These are phyloP conservation scores for Mycetomoellerius zeteki DNA, from an alignment of 1,140 invertebrate genomes.

Conservation along the genomic window DNA sequence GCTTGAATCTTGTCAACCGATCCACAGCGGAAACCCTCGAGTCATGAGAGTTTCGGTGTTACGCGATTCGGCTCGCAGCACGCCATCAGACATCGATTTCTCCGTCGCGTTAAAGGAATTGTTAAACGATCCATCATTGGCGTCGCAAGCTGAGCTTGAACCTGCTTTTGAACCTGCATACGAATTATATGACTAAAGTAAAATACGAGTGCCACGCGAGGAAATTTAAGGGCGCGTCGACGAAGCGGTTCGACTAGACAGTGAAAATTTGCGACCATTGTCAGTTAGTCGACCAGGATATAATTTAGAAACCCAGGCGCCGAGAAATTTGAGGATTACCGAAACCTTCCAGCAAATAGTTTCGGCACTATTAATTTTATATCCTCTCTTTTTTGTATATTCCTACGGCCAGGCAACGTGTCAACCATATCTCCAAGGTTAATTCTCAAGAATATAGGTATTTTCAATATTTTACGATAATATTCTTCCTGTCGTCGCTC, in stretches of 20 bases:
- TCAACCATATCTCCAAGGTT: background rate
- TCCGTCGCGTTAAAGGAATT: background rate
- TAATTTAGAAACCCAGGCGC: background rate
- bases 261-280: background rate
- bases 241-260: background rate
- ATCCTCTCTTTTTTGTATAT: background rate
- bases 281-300: background rate
- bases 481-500: background rate
- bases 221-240: background rate
- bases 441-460: background rate
- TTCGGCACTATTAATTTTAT: background rate
- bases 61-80: constrained; percentile 9
- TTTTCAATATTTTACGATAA: background rate
- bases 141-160: background rate
- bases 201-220: background rate
- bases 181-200: background rate
- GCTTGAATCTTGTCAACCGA: background rate
- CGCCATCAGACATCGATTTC: background rate
- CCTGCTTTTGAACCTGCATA: background rate
- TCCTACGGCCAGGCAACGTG: background rate
- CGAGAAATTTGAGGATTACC: background rate
- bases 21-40: background rate
- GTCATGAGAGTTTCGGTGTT: background rate
- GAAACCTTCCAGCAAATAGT: background rate
- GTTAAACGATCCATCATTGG: constrained; percentile 8